Evolutionary conservation across 2,113 vertebrate genomes (phyloP).

Genomic region (Glareola pratincola): DNA sequence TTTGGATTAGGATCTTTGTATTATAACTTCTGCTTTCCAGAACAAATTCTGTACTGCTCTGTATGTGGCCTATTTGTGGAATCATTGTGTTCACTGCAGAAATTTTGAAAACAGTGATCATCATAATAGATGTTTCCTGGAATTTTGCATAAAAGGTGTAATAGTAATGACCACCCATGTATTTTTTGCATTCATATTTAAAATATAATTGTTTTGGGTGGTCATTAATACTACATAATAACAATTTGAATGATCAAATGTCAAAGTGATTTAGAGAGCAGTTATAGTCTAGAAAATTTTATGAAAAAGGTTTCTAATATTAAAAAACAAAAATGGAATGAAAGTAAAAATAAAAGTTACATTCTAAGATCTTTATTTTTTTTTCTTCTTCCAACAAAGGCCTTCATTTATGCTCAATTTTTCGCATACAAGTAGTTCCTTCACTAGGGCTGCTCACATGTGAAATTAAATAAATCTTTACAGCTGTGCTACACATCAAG

Average conservation of each 20-base stretch:
- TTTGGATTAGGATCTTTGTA: background rate
- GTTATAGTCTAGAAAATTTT: background rate
- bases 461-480: background rate
- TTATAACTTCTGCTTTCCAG: background rate
- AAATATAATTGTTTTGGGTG: background rate
- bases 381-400: background rate
- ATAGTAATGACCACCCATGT: background rate
- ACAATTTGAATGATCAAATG: background rate
- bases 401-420: background rate
- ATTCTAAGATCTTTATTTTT: background rate
- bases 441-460: background rate
- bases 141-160: background rate
- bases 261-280: background rate
- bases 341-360: background rate
- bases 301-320: background rate
- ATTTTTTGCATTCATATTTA: background rate
- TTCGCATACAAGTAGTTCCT: background rate
- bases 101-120: background rate
- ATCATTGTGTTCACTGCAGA: background rate
- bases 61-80: background rate
- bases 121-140: background rate
- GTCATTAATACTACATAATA: background rate
- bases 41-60: background rate
- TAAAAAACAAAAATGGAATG: background rate
- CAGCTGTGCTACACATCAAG: background rate